Conservation (phyloP, 2,888 invertebrate species). For the Tachystola acroxantha region DNA sequence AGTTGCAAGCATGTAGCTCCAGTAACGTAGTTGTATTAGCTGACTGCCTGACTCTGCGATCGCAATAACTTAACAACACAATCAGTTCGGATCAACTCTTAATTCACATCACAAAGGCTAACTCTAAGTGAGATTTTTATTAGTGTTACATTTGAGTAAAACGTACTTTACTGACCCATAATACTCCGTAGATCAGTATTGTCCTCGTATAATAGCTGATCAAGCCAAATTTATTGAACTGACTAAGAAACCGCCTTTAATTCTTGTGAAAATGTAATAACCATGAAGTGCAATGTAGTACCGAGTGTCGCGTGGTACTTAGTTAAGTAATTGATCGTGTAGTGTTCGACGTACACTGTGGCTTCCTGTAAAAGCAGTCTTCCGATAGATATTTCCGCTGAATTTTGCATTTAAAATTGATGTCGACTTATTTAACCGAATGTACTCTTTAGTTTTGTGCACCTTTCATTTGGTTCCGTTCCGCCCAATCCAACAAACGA, state of each 20-base stretch:
- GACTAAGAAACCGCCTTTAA: conserved; percentile 69
- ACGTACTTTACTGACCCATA: conserved; percentile 43
- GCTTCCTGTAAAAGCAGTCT: conserved; percentile 76
- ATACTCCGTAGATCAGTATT: conserved; percentile 66
- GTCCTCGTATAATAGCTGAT: conserved; percentile 53
- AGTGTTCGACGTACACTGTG: conserved; percentile 68
- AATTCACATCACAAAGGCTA: conserved; percentile 41
- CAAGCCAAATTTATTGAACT: conserved; percentile 74
- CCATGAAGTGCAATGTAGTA: conserved; percentile 66
- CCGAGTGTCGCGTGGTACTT: conserved; percentile 58
- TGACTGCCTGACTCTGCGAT: conserved; percentile 38
- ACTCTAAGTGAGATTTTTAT: conserved; percentile 51
- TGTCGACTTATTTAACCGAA: conserved; percentile 41
- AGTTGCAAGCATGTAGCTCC: conserved; percentile 29
- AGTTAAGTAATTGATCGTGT: conserved; percentile 66
- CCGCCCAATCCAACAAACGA: conserved; percentile 19
- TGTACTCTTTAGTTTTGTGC: conserved; percentile 28
- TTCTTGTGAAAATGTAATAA: conserved; percentile 58
- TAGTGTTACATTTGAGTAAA: conserved; percentile 38
- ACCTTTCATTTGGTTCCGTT: conserved; percentile 14
- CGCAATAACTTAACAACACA: conserved; percentile 12
- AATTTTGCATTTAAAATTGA: conserved; percentile 68
- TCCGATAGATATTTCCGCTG: conserved; percentile 74
- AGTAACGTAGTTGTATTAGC: conserved; percentile 27
- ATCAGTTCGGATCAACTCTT: conserved; percentile 19